Conservation (phyloP, 53 echinoderm and acorn worm genomes). For the Crossaster papposus region DNA sequence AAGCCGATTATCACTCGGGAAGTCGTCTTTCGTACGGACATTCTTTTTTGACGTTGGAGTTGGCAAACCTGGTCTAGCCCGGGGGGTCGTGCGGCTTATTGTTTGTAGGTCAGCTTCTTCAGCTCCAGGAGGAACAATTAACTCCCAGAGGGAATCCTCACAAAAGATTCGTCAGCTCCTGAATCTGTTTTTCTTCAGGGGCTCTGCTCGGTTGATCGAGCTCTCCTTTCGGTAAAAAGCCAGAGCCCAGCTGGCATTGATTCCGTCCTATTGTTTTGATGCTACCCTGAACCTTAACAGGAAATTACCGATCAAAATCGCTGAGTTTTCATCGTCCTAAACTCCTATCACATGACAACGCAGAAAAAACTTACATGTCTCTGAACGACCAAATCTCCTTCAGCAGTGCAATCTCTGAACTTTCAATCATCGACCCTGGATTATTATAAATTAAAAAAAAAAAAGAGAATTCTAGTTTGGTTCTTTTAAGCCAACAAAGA, state of each 20-base stretch:
- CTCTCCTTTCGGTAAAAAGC: not conserved
- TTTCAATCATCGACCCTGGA: not conserved
- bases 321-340: conserved; percentile 16
- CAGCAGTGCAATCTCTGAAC: conserved; percentile 6
- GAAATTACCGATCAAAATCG: conserved; percentile 36
- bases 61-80: not conserved
- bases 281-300: conserved; percentile 6
- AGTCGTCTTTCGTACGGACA: too few relatives aligned
- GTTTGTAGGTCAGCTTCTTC: not conserved
- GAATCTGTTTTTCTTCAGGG: conserved; percentile 16
- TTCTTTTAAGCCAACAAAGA: not conserved
- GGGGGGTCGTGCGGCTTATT: not conserved
- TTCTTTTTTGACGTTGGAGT: not conserved
- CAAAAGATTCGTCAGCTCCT: conserved; percentile 1
- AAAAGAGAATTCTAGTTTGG: not conserved
- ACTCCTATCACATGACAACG: not conserved
- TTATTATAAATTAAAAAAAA: not conserved
- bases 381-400: not conserved
- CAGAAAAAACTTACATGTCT: not conserved
- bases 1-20: too few relatives aligned
- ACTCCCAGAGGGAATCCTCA: not conserved
- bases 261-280: conserved; percentile 46
- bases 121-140: not conserved
- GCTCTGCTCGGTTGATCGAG: not conserved
- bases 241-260: conserved; percentile 15